Conservation (phyloP, 2,888 invertebrate species). For the Leptopterna dolabrata region DNA sequence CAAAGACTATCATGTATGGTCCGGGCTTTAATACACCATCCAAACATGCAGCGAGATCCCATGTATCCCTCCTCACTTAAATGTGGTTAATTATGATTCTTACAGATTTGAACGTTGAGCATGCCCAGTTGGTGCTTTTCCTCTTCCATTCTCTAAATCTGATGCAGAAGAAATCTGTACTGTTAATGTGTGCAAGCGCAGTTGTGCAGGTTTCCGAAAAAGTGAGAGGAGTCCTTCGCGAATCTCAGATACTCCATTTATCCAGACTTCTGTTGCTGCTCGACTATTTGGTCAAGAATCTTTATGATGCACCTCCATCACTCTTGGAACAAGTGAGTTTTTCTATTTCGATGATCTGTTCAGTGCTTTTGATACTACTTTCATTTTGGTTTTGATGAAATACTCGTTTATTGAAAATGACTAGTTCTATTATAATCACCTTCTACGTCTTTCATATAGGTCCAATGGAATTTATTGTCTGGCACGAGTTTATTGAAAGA, state of each 20-base stretch:
- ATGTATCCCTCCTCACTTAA: too few species aligned
- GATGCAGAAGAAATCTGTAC: constrained; percentile 95
- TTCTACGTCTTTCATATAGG: constrained; percentile 67
- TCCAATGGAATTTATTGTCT: constrained; percentile 84
- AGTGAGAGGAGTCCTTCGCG: constrained; percentile 69
- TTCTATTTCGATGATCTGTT: constrained; percentile 67
- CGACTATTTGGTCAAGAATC: constrained; percentile 94
- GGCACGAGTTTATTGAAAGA: constrained; percentile 74
- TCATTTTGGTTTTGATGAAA: neutral
- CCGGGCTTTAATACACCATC: too few species aligned
- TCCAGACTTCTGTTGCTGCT: constrained; percentile 87
- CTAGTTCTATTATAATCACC: neutral
- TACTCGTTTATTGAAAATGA: neutral
- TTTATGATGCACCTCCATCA: constrained; percentile 91
- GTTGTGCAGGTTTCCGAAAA: constrained; percentile 68
- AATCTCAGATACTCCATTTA: constrained; percentile 81
- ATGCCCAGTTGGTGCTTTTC: constrained; percentile 91
- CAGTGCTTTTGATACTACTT: neutral
- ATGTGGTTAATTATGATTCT: neutral
- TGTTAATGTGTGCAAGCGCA: constrained; percentile 84
- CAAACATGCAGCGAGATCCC: too few species aligned
- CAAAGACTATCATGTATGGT: too few species aligned
- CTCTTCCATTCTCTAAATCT: constrained; percentile 93
- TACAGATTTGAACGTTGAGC: constrained; percentile 92
- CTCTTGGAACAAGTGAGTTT: constrained; percentile 77